Evolutionary conservation across 2,113 vertebrate genomes (phyloP).

Genomic region (Tragelaphus strepsiceros): DNA sequence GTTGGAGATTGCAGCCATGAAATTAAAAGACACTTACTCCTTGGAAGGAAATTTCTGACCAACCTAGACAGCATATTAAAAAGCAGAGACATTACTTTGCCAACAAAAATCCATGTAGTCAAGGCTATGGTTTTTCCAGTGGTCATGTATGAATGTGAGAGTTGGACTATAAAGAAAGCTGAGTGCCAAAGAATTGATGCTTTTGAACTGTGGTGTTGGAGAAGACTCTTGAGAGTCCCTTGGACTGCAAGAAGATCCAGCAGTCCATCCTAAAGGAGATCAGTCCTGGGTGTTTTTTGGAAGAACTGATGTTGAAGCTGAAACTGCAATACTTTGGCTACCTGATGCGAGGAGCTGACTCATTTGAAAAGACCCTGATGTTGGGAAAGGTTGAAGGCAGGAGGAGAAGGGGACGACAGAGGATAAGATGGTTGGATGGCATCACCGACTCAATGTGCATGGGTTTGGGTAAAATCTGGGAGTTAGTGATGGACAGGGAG

Average conservation of each 20-base stretch:
- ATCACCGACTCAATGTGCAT: neutral
- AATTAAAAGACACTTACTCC: neutral
- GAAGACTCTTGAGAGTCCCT: neutral
- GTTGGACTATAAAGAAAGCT: neutral
- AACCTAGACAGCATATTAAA: neutral
- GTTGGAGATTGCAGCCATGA: neutral
- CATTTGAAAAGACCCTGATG: neutral
- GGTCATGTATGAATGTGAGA: neutral
- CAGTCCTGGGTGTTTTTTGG: neutral
- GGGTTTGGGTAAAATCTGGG: neutral
- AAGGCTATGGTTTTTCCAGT: neutral
- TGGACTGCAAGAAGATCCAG: neutral
- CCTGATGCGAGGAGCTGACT: fast-evolving
- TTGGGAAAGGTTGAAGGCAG: neutral
- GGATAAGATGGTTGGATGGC: neutral
- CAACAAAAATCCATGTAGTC: neutral
- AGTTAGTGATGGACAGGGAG: neutral
- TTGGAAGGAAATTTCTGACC: neutral
- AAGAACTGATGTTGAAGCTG: neutral
- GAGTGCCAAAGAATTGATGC: neutral
- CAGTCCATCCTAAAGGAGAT: neutral
- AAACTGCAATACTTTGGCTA: neutral
- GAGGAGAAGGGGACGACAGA: neutral
- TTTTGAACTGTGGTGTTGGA: neutral
- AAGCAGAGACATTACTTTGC: neutral